Conservation (phyloP, 2,888 invertebrate species). For the Meloe dianella region DNA sequence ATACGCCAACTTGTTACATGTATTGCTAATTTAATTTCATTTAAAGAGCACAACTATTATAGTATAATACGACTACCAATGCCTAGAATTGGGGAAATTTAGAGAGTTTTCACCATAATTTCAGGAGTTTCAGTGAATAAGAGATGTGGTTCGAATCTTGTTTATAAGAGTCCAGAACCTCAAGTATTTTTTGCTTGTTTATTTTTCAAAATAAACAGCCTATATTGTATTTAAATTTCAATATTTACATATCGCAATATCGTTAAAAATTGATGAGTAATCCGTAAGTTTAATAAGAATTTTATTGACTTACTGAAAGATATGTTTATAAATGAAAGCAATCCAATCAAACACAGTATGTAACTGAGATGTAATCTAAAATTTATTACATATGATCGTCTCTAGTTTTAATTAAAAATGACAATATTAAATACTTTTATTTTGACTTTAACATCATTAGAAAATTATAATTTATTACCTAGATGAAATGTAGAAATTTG, state of each 20-base stretch:
- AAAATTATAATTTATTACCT: not conserved
- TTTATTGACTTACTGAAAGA: not conserved
- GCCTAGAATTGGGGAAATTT: no score
- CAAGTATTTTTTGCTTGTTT: not conserved
- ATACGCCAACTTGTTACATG: slow-evolving; percentile 2
- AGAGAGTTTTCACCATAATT: no score
- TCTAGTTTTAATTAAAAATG: no score
- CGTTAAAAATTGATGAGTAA: not conserved
- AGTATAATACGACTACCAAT: no score
- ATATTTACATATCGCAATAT: not conserved
- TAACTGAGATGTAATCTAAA: not conserved
- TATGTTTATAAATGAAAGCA: not conserved
- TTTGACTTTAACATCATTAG: not conserved
- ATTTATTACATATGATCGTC: not conserved
- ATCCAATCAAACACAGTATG: not conserved
- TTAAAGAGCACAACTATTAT: no score
- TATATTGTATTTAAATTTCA: not conserved
- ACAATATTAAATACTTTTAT: not conserved
- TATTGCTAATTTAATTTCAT: not conserved
- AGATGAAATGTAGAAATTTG: not conserved
- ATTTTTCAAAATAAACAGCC: not conserved
- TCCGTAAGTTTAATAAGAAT: not conserved
- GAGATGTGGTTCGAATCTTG: no score
- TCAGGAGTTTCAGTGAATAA: no score
- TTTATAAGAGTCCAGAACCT: no score